Conservation (phyloP, 2,113 vertebrate species). For the Otus sunia region DNA sequence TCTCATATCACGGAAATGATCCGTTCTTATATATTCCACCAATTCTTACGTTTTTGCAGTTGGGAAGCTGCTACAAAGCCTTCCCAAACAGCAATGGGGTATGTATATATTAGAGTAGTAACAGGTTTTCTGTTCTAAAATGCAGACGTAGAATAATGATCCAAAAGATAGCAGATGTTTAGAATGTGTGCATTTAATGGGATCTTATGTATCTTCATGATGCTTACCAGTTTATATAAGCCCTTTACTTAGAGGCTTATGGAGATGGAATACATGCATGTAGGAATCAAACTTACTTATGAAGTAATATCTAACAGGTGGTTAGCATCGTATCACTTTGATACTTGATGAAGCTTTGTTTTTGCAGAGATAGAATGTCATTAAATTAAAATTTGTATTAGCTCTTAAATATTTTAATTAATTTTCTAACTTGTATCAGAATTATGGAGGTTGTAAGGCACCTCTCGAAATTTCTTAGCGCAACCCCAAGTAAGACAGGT, state of each 20-base stretch:
- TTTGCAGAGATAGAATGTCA: neutral
- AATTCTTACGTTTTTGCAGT: constrained; percentile 81
- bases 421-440: neutral
- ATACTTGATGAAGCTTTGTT: neutral
- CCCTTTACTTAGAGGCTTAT: neutral
- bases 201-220: neutral
- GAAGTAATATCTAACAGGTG: neutral
- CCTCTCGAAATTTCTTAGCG: neutral
- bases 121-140: neutral
- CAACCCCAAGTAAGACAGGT: neutral
- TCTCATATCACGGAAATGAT: constrained; percentile 77
- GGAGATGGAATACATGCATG: neutral
- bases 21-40: constrained; percentile 86
- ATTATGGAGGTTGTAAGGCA: neutral
- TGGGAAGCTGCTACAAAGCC: constrained; percentile 39
- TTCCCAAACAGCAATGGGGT: constrained; percentile 78
- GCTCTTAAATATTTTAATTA: accelerated
- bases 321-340: neutral
- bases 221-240: neutral
- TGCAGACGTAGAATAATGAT: neutral
- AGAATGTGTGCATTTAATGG: neutral
- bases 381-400: neutral
- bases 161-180: neutral
- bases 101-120: constrained; percentile 47
- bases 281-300: neutral